Evolutionary conservation across 2,797 vertebrate genomes (phyloP), one percentile per base, ranked within the genome.

Genomic region (Typhlichthys eigenmanni): DNA sequence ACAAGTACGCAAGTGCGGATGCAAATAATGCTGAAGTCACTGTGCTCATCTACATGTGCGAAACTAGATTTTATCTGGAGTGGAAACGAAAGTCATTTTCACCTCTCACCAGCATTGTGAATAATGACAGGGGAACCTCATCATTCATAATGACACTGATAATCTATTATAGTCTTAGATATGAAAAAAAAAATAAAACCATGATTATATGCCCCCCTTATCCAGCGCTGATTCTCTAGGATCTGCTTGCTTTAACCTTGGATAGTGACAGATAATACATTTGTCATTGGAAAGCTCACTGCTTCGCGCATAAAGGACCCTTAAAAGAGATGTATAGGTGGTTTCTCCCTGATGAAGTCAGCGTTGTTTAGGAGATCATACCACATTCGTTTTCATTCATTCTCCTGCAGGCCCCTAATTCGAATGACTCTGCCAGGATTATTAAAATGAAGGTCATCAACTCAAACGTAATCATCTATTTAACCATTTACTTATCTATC

Each of bases 141-240:
- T 93, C 88, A 87, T 88, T 93, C 91, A 93, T 90, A 87, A 91
- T 90, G 91, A 92, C 92, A 89, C 83, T 90, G 90, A 91, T 92
- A 88, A 91, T 92, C 87, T 91, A 90, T 91, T 92, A 91, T 77
- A 53, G 72, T 85, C 84, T 87, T 69, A 82, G 91, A 91, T 90
- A 88, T 86, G 86, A 90, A 89, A 86, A 89, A 89, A 89, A 83
- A 82, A 80, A 49, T 17, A 34, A 38, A 56, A 67, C 60, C 13
- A 72, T 82, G 83, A 76, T 84, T 73, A 64, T 78, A 74, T 70
- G 75, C 65, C 71, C 72, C 89, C 89, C 79, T 82, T 91, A 89
- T 90, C 82, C 85, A 84, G 88, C 87, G 86, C 87, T 81, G 85
- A 89, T 88, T 88, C 87, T 79, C 78, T 68, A 74, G 79, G 83